Conservation (phyloP, 2,113 vertebrate genomes). For the Pipa parva region DNA sequence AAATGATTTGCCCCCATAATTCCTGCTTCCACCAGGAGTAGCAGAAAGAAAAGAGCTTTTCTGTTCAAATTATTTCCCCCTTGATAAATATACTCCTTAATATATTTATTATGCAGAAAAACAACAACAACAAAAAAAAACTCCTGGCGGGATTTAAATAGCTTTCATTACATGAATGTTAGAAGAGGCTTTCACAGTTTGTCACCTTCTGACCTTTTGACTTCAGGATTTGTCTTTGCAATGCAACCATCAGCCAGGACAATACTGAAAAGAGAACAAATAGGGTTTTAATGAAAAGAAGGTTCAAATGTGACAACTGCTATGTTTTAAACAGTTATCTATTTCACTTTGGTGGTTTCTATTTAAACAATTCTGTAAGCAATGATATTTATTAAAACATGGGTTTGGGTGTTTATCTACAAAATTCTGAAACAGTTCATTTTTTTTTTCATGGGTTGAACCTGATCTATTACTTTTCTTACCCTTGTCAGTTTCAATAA, state of each 20-base stretch:
- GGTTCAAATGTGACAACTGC: not conserved
- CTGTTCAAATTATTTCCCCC: too few species aligned
- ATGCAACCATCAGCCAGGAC: slow-evolving; percentile 14
- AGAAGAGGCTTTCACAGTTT: slow-evolving; percentile 24
- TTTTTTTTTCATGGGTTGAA: slow-evolving; percentile 19
- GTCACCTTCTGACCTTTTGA: slow-evolving; percentile 39
- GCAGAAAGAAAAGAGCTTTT: too few species aligned
- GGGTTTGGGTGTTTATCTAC: too few species aligned
- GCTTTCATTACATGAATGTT: slow-evolving; percentile 31
- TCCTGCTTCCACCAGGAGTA: too few species aligned
- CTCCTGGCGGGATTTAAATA: slow-evolving; percentile 38
- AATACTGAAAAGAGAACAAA: slow-evolving; percentile 11
- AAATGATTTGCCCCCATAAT: too few species aligned
- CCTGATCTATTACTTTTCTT: slow-evolving; percentile 84
- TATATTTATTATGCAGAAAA: slow-evolving; percentile 1
- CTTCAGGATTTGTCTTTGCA: slow-evolving; percentile 39
- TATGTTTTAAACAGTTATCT: slow-evolving; percentile 6
- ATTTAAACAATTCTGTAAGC: too few species aligned
- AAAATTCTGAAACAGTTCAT: too few species aligned
- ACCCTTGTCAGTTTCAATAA: slow-evolving; percentile 96
- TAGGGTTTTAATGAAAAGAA: slow-evolving; percentile 34
- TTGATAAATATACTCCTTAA: not conserved
- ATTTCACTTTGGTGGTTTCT: too few species aligned
- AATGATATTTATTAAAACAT: too few species aligned
- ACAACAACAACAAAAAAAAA: not conserved